Evolutionary conservation across 1,140 invertebrate species (phyloP).

Genomic region (Mercenaria mercenaria): DNA sequence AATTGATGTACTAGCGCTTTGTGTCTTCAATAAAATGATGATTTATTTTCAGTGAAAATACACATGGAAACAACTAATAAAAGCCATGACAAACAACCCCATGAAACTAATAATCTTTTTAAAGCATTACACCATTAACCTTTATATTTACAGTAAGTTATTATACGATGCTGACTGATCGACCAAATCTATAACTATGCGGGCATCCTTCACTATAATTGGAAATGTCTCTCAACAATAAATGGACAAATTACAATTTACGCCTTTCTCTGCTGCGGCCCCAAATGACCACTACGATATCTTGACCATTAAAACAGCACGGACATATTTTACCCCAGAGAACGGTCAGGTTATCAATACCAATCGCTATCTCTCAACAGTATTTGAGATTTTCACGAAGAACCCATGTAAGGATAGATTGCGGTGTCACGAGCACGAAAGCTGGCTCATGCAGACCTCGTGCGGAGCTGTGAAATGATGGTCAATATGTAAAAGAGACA

Average conservation of each 20-base stretch:
- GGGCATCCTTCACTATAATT: conserved; percentile 9
- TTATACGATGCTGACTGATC: background rate
- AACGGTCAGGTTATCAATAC: conserved; percentile 18
- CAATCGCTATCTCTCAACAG: background rate
- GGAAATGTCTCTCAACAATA: conserved; percentile 38
- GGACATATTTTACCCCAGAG: conserved; percentile 31
- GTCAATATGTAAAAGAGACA: conserved; percentile 48
- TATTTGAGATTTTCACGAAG: conserved; percentile 3
- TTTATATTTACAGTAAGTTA: background rate
- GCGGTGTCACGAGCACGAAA: background rate
- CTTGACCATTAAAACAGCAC: conserved; percentile 43
- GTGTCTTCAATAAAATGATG: too few species aligned
- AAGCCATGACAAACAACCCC: too few species aligned
- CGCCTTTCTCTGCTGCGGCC: background rate
- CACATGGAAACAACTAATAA: too few species aligned
- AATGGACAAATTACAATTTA: conserved; percentile 47
- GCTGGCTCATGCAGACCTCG: background rate
- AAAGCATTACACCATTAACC: background rate
- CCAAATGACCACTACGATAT: conserved; percentile 44
- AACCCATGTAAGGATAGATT: background rate
- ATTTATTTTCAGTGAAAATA: too few species aligned
- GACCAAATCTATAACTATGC: background rate
- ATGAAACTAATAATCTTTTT: too few species aligned
- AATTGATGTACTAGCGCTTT: too few species aligned
- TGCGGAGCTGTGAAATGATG: background rate